A percentile compares a stretch with the other conserved stretches of the same genome.
phyloP scores from a whole-genome alignment of 2,888 invertebrate species.

The Cataglyphis albicans region DNA sequence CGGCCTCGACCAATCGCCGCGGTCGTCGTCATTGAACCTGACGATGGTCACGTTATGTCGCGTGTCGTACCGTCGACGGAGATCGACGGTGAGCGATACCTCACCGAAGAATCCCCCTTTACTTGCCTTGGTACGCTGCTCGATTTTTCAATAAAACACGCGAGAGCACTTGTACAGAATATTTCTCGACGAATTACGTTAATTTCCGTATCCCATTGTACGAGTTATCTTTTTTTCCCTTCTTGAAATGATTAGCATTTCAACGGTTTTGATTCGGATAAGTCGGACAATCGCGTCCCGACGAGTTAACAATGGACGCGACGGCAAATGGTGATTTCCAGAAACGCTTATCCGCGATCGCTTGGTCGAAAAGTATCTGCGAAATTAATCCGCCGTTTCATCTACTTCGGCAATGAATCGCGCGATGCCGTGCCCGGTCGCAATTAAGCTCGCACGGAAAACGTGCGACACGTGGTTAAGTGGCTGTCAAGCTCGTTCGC shows the following conservation, averaged over 20 bases:
- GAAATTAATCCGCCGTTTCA: conserved; percentile 17
- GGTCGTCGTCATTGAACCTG: conserved; percentile 75
- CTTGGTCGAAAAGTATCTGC: not conserved
- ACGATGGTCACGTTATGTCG: conserved; percentile 69
- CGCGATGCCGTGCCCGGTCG: conserved; percentile 41
- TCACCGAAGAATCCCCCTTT: conserved; percentile 24
- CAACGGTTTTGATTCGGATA: not conserved
- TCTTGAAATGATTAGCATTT: not conserved
- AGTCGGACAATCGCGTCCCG: not conserved
- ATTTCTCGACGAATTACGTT: not conserved
- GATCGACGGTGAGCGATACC: conserved; percentile 44
- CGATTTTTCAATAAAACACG: conserved; percentile 1
- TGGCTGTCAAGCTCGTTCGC: conserved; percentile 34
- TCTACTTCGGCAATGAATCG: conserved; percentile 2
- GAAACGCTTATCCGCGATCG: conserved; percentile 2
- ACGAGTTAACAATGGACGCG: not conserved
- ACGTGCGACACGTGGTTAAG: conserved; percentile 25
- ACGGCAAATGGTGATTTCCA: not conserved
- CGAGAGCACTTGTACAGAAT: not conserved
- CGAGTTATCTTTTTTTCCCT: not conserved
- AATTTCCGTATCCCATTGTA: not conserved
- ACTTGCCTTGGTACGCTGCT: not conserved
- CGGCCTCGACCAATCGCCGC: conserved; percentile 64
- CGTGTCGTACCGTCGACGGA: conserved; percentile 56
- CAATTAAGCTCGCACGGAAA: conserved; percentile 38